Evolutionary conservation across 1,140 invertebrate genomes (phyloP).

Genomic region (Atta cephalotes): DNA sequence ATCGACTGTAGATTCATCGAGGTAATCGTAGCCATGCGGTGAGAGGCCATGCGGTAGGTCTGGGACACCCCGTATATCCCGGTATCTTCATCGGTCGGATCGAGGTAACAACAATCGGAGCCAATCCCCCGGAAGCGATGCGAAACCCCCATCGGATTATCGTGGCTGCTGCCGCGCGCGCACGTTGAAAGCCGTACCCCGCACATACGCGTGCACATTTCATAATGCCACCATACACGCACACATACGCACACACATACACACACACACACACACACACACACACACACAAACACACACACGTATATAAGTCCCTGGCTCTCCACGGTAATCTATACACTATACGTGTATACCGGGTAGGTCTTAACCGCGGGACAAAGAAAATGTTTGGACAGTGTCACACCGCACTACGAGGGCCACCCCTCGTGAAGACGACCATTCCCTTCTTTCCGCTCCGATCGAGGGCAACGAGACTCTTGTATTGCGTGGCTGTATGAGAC

Average conservation of each 20-base stretch:
- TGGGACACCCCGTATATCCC: slow-evolving; percentile 68
- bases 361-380: slow-evolving; percentile 85
- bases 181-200: slow-evolving; percentile 79
- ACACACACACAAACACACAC: not conserved
- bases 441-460: not conserved
- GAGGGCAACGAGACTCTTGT: slow-evolving; percentile 33
- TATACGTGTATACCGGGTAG: slow-evolving; percentile 75
- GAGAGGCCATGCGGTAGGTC: slow-evolving; percentile 52
- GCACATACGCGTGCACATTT: slow-evolving; percentile 4
- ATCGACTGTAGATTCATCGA: slow-evolving; percentile 4
- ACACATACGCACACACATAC: not conserved
- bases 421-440: slow-evolving; percentile 69
- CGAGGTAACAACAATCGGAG: slow-evolving; percentile 74
- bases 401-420: slow-evolving; percentile 78
- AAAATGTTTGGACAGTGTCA: slow-evolving; percentile 86
- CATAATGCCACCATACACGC: not conserved
- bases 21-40: slow-evolving; percentile 37
- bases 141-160: slow-evolving; percentile 83
- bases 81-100: slow-evolving; percentile 77
- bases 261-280: not conserved
- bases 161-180: slow-evolving; percentile 74
- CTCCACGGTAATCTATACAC: slow-evolving; percentile 81
- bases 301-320: slow-evolving; percentile 60
- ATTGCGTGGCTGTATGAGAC: slow-evolving; percentile 27
- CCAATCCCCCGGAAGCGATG: slow-evolving; percentile 81